Conservation (phyloP, 2,888 invertebrate genomes). For the Omphaloscelis lunosa region DNA sequence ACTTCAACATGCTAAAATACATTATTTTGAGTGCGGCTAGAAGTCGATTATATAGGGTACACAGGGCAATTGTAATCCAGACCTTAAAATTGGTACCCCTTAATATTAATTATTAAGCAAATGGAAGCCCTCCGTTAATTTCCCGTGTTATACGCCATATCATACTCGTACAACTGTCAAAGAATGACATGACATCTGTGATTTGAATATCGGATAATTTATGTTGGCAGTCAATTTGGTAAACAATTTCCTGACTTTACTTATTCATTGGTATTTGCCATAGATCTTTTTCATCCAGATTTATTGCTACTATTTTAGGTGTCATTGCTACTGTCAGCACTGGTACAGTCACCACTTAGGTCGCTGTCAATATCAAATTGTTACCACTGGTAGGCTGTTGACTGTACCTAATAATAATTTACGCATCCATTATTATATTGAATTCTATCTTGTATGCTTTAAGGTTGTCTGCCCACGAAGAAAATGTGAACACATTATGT, state of each 20-base stretch:
- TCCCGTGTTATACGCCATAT: neutral
- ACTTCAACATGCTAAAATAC: neutral
- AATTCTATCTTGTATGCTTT: neutral
- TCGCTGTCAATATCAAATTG: neutral
- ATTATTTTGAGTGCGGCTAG: neutral
- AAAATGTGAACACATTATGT: neutral
- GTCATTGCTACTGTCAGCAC: neutral
- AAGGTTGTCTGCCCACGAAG: neutral
- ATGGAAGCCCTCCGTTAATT: too few relatives aligned
- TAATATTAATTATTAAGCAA: neutral
- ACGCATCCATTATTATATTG: constrained; percentile 18
- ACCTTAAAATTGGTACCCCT: neutral
- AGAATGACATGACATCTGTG: neutral
- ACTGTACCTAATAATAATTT: constrained; percentile 1
- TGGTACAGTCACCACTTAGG: neutral
- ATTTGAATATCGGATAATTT: neutral
- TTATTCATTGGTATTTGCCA: neutral
- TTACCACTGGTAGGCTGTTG: neutral
- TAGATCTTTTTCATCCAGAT: neutral
- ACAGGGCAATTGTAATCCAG: neutral
- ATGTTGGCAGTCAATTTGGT: neutral
- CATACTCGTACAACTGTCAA: neutral
- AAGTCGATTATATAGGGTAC: neutral
- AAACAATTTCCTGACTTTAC: neutral
- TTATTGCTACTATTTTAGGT: neutral